Evolutionary conservation across 2,113 vertebrate genomes (phyloP).

Genomic region (Cyprinodon variegatus): DNA sequence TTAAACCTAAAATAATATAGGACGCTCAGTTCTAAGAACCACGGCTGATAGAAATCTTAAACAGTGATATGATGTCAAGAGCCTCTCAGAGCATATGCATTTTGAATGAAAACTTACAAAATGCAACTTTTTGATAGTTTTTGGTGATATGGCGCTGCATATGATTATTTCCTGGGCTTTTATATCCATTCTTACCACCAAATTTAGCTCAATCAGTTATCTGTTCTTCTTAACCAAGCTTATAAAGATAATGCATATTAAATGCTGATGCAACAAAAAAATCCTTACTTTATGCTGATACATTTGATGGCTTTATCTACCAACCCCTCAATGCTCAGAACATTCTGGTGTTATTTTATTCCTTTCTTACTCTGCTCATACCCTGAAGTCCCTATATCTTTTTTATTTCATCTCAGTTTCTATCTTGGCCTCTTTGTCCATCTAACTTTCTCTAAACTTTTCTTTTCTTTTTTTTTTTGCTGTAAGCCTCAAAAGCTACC

Average conservation of each 20-base stretch:
- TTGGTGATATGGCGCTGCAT: slow-evolving; percentile 33
- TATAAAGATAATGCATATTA: slow-evolving; percentile 37
- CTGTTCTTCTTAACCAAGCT: slow-evolving; percentile 30
- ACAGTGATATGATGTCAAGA: neutral
- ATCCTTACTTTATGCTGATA: slow-evolving; percentile 51
- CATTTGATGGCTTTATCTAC: slow-evolving; percentile 51
- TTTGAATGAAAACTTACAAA: slow-evolving; percentile 9
- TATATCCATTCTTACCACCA: slow-evolving; percentile 35
- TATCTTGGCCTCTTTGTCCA: slow-evolving; percentile 36
- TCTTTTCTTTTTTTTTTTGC: slow-evolving; percentile 18
- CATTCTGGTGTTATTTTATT: slow-evolving; percentile 36
- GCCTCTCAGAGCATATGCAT: neutral
- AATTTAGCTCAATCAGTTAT: slow-evolving; percentile 35
- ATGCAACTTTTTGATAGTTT: slow-evolving; percentile 36
- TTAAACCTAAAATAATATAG: slow-evolving; percentile 29
- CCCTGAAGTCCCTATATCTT: slow-evolving; percentile 30
- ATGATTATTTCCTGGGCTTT: slow-evolving; percentile 34
- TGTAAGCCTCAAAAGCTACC: slow-evolving; percentile 36
- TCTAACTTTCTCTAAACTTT: slow-evolving; percentile 18
- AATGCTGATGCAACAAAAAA: slow-evolving; percentile 53
- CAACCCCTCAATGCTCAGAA: slow-evolving; percentile 39
- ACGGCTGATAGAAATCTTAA: neutral
- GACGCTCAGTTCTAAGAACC: slow-evolving; percentile 6
- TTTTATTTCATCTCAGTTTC: slow-evolving; percentile 31
- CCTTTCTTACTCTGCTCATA: slow-evolving; percentile 20